Conservation (phyloP, 2,113 vertebrate genomes). For the Nycticebus coucang region DNA sequence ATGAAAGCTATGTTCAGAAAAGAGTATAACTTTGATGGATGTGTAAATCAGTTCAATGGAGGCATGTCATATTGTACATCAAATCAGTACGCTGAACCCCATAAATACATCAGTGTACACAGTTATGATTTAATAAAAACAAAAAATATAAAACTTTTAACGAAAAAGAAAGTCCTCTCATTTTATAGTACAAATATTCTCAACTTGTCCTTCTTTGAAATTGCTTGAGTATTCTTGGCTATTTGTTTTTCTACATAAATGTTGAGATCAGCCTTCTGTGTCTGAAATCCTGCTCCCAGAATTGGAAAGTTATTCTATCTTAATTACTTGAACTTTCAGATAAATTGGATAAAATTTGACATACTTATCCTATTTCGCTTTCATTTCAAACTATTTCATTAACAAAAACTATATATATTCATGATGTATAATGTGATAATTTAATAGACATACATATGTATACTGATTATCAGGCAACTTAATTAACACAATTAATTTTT, state of each 20-base stretch:
- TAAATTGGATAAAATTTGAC: background rate
- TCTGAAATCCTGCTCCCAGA: background rate
- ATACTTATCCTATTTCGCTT: background rate
- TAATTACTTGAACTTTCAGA: background rate
- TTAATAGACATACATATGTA: background rate
- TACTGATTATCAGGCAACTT: background rate
- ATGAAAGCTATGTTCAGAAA: background rate
- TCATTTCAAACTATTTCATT: background rate
- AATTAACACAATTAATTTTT: background rate
- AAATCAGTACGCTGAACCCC: too few relatives aligned
- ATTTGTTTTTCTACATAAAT: background rate
- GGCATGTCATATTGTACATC: too few relatives aligned
- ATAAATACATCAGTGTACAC: too few relatives aligned
- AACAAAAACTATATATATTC: background rate
- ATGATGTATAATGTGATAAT: background rate
- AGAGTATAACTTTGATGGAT: too few relatives aligned
- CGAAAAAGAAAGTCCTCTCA: background rate
- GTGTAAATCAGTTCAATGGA: too few relatives aligned
- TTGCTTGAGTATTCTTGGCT: background rate
- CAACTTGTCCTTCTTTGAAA: background rate
- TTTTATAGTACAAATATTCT: background rate
- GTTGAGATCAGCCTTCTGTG: background rate
- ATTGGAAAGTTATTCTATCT: background rate
- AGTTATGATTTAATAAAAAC: too few relatives aligned
- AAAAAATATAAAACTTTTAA: too few relatives aligned